Conservation (phyloP, 2,888 invertebrate genomes). For the Agriopis aurantiaria region DNA sequence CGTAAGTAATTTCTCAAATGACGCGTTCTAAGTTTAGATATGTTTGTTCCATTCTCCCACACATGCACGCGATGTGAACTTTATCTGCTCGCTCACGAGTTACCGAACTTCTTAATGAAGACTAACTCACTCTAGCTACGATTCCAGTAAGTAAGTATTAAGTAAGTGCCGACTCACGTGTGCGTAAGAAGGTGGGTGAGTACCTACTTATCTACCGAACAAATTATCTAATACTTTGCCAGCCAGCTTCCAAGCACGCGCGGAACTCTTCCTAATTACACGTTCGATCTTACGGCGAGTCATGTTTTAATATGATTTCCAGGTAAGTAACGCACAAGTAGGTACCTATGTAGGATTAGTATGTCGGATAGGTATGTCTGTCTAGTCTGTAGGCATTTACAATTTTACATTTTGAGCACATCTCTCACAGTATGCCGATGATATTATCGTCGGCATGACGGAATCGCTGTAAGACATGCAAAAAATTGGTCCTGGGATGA, state of each 20-base stretch:
- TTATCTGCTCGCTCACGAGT: slow-evolving; percentile 15
- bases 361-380: too few relatives aligned
- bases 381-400: neutral
- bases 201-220: neutral
- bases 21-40: too few relatives aligned
- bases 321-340: neutral
- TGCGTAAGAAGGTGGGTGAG: neutral
- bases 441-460: too few relatives aligned
- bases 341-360: too few relatives aligned
- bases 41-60: neutral
- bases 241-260: neutral
- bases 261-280: slow-evolving; percentile 24
- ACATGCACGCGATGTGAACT: neutral
- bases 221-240: slow-evolving; percentile 17
- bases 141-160: neutral
- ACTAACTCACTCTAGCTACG: slow-evolving; percentile 14
- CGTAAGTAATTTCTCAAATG: too few relatives aligned
- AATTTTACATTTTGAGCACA: too few relatives aligned
- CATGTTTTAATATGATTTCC: slow-evolving; percentile 33
- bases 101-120: slow-evolving; percentile 26
- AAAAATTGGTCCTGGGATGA: too few relatives aligned
- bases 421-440: too few relatives aligned
- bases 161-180: slow-evolving; percentile 25
- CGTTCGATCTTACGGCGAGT: slow-evolving; percentile 9
- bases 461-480: too few relatives aligned